phyloP scores from a whole-genome alignment of 1,140 invertebrate genomes.

The Ceratoteleas bidentatus region DNA sequence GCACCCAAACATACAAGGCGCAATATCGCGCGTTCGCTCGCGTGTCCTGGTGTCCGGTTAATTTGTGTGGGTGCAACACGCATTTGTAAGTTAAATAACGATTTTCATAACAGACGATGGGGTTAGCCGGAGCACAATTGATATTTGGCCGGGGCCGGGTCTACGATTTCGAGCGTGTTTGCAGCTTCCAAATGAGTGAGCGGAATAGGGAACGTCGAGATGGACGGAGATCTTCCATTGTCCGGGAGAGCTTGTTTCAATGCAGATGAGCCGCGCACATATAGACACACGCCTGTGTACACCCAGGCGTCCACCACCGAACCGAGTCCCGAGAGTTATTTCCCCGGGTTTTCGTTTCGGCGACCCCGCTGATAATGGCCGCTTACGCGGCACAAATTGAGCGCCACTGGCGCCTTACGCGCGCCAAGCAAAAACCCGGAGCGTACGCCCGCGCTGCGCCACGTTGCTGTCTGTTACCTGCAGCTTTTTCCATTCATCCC shows the following conservation, averaged over 20 bases:
- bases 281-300: conserved; percentile 32
- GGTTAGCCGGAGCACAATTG: conserved; percentile 72
- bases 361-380: conserved; percentile 21
- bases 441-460: conserved; percentile 19
- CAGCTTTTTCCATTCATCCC: conserved; percentile 66
- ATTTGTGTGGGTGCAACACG: conserved; percentile 39
- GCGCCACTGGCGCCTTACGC: conserved; percentile 43
- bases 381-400: conserved; percentile 20
- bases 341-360: conserved; percentile 41
- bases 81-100: conserved; percentile 54
- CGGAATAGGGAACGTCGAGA: conserved; percentile 60
- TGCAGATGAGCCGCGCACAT: conserved; percentile 77
- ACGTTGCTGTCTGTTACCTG: conserved; percentile 39
- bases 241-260: conserved; percentile 78
- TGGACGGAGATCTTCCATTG: conserved; percentile 78
- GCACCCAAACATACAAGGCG: conserved; percentile 21
- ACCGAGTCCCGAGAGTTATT: conserved; percentile 39
- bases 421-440: conserved; percentile 47
- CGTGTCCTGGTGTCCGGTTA: conserved; percentile 25
- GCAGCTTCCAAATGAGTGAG: conserved; percentile 70
- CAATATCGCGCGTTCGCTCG: conserved; percentile 37
- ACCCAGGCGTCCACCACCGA: conserved; percentile 20
- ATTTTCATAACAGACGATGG: conserved; percentile 69
- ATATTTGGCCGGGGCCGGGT: conserved; percentile 69
- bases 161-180: conserved; percentile 77